A percentile compares a stretch with the other conserved stretches of the same genome.
phyloP scores from a whole-genome alignment of 2,888 invertebrate species.

The Drosophila recens region DNA sequence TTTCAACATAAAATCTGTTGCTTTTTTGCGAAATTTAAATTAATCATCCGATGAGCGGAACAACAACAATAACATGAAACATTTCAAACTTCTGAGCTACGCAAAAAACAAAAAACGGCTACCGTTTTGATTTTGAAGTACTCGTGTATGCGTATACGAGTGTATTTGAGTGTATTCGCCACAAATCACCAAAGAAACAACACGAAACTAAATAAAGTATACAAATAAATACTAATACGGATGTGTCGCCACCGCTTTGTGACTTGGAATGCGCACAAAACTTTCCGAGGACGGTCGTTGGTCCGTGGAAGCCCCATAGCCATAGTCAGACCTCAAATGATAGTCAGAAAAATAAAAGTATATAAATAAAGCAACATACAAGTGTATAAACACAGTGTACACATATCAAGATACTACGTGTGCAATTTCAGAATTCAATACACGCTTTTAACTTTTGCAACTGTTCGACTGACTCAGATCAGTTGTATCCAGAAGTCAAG shows the following conservation, averaged over 20 bases:
- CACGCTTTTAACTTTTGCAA: conserved; percentile 45
- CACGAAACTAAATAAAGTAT: conserved; percentile 38
- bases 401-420: conserved; percentile 37
- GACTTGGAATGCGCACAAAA: conserved; percentile 46
- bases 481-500: conserved; percentile 43
- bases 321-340: conserved; percentile 15
- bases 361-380: conserved; percentile 18
- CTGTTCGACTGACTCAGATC: conserved; percentile 36
- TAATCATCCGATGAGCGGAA: conserved; percentile 34
- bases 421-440: conserved; percentile 49
- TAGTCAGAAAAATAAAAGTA: conserved; percentile 9
- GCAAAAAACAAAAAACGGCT: conserved; percentile 47
- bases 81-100: conserved; percentile 53
- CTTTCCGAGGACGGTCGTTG: conserved; percentile 77
- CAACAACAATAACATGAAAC: conserved; percentile 24
- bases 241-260: conserved; percentile 50
- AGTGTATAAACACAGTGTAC: conserved; percentile 16
- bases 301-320: conserved; percentile 41
- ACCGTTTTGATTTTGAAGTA: conserved; percentile 39
- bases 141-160: background rate
- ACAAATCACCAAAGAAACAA: conserved; percentile 25
- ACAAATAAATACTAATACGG: conserved; percentile 53
- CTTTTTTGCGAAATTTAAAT: conserved; percentile 38
- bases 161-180: conserved; percentile 9
- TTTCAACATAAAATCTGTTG: conserved; percentile 31